Conservation (phyloP, 2,113 vertebrate species). For the Anarrhichthys ocellatus region DNA sequence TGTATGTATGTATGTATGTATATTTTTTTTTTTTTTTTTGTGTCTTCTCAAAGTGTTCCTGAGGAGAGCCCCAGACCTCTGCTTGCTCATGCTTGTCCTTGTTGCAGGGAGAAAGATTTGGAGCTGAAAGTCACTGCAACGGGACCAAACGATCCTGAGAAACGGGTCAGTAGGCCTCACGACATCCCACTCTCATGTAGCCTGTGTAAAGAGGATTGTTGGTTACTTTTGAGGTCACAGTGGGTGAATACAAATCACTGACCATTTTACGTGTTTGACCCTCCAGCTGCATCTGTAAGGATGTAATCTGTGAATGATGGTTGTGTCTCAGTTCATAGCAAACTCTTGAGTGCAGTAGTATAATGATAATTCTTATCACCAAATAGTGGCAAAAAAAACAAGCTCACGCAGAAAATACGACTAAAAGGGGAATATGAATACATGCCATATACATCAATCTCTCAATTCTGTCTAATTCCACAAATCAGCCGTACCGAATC, state of each 20-base stretch:
- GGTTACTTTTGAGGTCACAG: neutral
- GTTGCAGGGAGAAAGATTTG: conserved; percentile 91
- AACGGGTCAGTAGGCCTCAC: conserved; percentile 80
- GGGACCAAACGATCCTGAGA: conserved; percentile 90
- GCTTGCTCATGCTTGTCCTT: neutral
- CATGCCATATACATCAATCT: neutral
- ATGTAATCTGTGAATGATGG: neutral
- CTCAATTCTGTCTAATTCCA: neutral
- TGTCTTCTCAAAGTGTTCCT: neutral
- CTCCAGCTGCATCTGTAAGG: neutral
- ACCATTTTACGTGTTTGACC: neutral
- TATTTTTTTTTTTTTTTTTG: too few species aligned
- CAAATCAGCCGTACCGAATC: conserved; percentile 88
- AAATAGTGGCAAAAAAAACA: neutral
- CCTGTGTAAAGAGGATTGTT: neutral
- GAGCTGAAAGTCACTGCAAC: conserved; percentile 90
- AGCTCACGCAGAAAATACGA: too few species aligned
- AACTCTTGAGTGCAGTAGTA: neutral
- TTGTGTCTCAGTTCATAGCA: neutral
- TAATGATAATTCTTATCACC: neutral
- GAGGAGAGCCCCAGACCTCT: neutral
- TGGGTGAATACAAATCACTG: neutral
- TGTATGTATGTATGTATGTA: too few species aligned
- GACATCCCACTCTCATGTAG: neutral
- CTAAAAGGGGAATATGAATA: neutral